Evolutionary conservation across 2,888 invertebrate species (phyloP).

Genomic region (Dynastes maya): DNA sequence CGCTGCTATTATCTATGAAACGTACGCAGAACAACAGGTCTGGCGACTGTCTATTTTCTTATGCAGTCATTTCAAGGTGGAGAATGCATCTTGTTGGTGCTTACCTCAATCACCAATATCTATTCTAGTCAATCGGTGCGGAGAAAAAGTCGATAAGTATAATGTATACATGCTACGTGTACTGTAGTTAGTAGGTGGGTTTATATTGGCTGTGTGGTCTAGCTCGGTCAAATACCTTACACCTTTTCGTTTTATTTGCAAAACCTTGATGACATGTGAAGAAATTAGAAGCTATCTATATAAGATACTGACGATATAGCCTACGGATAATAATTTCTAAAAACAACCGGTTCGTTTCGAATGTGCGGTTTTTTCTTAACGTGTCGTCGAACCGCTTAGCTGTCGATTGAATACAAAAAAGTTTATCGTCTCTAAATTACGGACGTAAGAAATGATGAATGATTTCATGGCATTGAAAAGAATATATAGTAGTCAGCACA

Average conservation of each 20-base stretch:
- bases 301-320: slow-evolving; percentile 24
- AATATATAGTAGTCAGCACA: not conserved
- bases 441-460: slow-evolving; percentile 26
- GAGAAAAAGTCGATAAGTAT: slow-evolving; percentile 39
- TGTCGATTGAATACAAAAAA: slow-evolving; percentile 25
- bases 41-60: slow-evolving; percentile 41
- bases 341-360: slow-evolving; percentile 28
- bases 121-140: slow-evolving; percentile 4
- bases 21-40: slow-evolving; percentile 31
- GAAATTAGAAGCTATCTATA: slow-evolving; percentile 43
- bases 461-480: slow-evolving; percentile 14
- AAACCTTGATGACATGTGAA: slow-evolving; percentile 37
- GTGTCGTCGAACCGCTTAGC: slow-evolving; percentile 9
- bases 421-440: slow-evolving; percentile 15
- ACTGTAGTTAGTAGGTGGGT: slow-evolving; percentile 31
- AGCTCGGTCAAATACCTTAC: slow-evolving; percentile 24
- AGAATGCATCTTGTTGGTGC: slow-evolving; percentile 16
- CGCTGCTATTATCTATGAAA: not conserved
- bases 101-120: slow-evolving; percentile 35
- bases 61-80: slow-evolving; percentile 15
- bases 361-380: slow-evolving; percentile 22
- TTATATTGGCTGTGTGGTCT: slow-evolving; percentile 25
- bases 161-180: slow-evolving; percentile 8
- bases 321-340: slow-evolving; percentile 36
- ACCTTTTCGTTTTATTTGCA: slow-evolving; percentile 25